A percentile compares a stretch with the other conserved stretches of the same genome.
Conservation (phyloP, 2,888 invertebrate species). For the Altica lythri region DNA sequence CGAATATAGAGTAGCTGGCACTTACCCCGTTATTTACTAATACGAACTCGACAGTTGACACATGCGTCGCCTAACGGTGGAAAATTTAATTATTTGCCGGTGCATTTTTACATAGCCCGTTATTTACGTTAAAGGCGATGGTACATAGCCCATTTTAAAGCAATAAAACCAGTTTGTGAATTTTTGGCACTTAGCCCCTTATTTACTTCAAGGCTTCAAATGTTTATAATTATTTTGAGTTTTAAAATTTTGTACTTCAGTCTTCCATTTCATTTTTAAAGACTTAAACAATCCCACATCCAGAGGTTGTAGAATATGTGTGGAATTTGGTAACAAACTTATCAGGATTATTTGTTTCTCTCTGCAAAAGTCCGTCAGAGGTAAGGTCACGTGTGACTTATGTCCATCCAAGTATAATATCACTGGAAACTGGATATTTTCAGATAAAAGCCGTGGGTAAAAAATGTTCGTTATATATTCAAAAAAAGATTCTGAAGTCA, state of each 20-base stretch:
- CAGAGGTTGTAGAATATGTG: slow-evolving; percentile 10
- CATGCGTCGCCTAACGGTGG: too few relatives aligned
- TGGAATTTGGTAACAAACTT: slow-evolving; percentile 11
- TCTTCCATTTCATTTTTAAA: slow-evolving; percentile 7
- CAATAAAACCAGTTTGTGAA: too few relatives aligned
- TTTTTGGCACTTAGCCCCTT: too few relatives aligned
- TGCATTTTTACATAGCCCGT: too few relatives aligned
- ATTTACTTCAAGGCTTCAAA: too few relatives aligned
- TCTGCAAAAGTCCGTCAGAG: slow-evolving; percentile 8
- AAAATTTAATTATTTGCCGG: too few relatives aligned
- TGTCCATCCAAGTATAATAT: slow-evolving; percentile 7
- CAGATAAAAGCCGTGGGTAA: slow-evolving; percentile 13
- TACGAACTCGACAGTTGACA: too few relatives aligned
- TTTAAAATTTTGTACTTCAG: slow-evolving; percentile 1
- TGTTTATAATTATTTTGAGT: background rate
- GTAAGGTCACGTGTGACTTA: slow-evolving; percentile 12
- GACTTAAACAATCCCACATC: too few relatives aligned
- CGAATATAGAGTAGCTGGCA: too few relatives aligned
- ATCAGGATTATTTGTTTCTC: slow-evolving; percentile 14
- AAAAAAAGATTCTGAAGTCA: slow-evolving; percentile 21
- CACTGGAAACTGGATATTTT: slow-evolving; percentile 5
- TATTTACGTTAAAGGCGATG: too few relatives aligned
- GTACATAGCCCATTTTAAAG: too few relatives aligned
- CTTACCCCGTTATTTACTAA: too few relatives aligned
- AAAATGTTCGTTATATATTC: slow-evolving; percentile 17